phyloP scores from a whole-genome alignment of 2,797 vertebrate species.

The Hypotaenidia okinawae region DNA sequence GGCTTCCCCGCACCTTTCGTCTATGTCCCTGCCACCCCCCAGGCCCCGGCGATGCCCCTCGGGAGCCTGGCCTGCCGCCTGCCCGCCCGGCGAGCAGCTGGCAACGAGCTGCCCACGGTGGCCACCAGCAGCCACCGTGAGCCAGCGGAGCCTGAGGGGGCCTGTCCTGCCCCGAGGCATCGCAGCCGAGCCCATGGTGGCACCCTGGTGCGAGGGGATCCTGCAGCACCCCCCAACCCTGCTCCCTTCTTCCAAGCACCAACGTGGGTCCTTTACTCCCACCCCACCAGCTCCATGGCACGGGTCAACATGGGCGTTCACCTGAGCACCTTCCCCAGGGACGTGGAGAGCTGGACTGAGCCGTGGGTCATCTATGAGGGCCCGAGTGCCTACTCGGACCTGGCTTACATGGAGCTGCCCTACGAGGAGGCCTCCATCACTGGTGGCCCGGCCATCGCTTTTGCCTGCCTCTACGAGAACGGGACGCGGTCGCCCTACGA shows the following conservation, averaged over 20 bases:
- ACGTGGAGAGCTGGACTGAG: conserved; percentile 88
- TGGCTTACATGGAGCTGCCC: conserved; percentile 85
- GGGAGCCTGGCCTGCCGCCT: accelerated
- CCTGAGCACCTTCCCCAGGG: conserved; percentile 88
- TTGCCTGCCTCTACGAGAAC: conserved; percentile 92
- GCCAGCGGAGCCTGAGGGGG: accelerated
- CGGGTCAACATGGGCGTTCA: conserved; percentile 88
- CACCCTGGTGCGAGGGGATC: neutral
- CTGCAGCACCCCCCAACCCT: neutral
- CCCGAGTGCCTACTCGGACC: conserved; percentile 93
- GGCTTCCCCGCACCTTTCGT: conserved; percentile 85
- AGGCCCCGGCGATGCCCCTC: accelerated
- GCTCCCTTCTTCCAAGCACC: conserved; percentile 79
- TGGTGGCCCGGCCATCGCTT: conserved; percentile 74
- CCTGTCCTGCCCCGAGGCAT: neutral
- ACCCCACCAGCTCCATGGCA: conserved; percentile 84
- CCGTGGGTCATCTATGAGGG: conserved; percentile 95
- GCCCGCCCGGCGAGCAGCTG: accelerated
- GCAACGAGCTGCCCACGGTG: neutral
- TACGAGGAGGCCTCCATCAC: conserved; percentile 17
- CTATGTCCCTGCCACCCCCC: neutral
- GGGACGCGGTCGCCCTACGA: conserved; percentile 86
- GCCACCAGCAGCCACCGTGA: accelerated
- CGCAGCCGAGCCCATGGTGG: accelerated
- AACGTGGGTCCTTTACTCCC: conserved; percentile 92